Conservation (phyloP, 1,140 invertebrate genomes). For the Euglossa dilemma region DNA sequence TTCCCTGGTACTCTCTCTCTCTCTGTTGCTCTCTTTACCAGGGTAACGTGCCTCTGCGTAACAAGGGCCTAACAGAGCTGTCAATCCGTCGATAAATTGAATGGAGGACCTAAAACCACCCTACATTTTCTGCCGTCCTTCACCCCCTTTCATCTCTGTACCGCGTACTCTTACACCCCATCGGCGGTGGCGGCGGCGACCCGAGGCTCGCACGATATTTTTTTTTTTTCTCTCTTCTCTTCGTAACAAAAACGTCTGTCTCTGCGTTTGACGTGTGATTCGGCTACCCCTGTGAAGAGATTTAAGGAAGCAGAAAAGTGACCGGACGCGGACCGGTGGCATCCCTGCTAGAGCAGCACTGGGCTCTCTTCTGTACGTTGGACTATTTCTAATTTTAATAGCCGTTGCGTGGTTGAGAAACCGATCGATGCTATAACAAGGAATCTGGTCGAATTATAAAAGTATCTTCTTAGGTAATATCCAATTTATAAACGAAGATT, state of each 20-base stretch:
- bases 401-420: neutral
- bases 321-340: conserved; percentile 47
- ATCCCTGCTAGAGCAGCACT: conserved; percentile 1
- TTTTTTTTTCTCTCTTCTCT: conserved; percentile 41
- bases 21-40: conserved; percentile 50
- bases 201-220: conserved; percentile 56
- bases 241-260: conserved; percentile 65
- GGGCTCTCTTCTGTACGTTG: neutral
- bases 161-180: conserved; percentile 68
- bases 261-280: conserved; percentile 70
- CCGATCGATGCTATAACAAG: too few relatives aligned
- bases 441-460: too few relatives aligned
- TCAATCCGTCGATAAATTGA: conserved; percentile 78
- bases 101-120: conserved; percentile 76
- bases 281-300: conserved; percentile 60
- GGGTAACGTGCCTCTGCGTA: conserved; percentile 67
- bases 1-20: conserved; percentile 4
- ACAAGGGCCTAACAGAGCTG: conserved; percentile 78
- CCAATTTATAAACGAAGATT: too few relatives aligned
- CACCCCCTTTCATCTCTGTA: conserved; percentile 66
- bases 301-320: conserved; percentile 68
- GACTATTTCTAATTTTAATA: neutral
- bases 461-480: too few relatives aligned
- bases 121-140: conserved; percentile 65
- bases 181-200: conserved; percentile 58